Conservation (phyloP, 1,140 invertebrate genomes). For the Zaprionus gabonicus region DNA sequence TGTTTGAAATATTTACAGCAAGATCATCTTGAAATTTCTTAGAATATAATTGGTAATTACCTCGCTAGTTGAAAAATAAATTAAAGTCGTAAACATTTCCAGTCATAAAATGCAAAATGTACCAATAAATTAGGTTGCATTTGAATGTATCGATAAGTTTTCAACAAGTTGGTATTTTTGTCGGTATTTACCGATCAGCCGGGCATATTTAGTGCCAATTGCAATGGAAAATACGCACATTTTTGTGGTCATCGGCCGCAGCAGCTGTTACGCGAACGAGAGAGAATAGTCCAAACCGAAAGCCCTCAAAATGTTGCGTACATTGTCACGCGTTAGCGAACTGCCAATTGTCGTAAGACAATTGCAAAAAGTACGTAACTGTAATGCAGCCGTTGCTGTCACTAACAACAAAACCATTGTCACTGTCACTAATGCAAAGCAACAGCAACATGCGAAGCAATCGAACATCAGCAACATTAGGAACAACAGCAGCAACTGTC, state of each 20-base stretch:
- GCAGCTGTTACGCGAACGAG: slow-evolving; percentile 54
- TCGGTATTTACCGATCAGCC: slow-evolving; percentile 8
- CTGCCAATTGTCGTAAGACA: slow-evolving; percentile 78
- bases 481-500: slow-evolving; percentile 22
- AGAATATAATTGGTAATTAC: neutral
- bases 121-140: neutral
- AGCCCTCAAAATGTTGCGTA: slow-evolving; percentile 74
- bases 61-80: neutral
- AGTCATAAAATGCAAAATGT: neutral
- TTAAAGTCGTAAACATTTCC: too few species aligned
- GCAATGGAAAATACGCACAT: slow-evolving; percentile 6
- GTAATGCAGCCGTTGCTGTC: slow-evolving; percentile 55
- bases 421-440: slow-evolving; percentile 42
- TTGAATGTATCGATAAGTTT: neutral
- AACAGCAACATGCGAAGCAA: slow-evolving; percentile 29
- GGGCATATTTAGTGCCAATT: slow-evolving; percentile 25
- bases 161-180: neutral
- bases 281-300: slow-evolving; percentile 45
- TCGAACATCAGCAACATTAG: slow-evolving; percentile 13
- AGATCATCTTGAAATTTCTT: neutral
- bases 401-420: slow-evolving; percentile 43
- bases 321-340: slow-evolving; percentile 77
- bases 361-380: slow-evolving; percentile 84
- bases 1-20: neutral
- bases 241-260: slow-evolving; percentile 23